Evolutionary conservation across 2,797 vertebrate species (phyloP).

Genomic region (Falco naumanni): DNA sequence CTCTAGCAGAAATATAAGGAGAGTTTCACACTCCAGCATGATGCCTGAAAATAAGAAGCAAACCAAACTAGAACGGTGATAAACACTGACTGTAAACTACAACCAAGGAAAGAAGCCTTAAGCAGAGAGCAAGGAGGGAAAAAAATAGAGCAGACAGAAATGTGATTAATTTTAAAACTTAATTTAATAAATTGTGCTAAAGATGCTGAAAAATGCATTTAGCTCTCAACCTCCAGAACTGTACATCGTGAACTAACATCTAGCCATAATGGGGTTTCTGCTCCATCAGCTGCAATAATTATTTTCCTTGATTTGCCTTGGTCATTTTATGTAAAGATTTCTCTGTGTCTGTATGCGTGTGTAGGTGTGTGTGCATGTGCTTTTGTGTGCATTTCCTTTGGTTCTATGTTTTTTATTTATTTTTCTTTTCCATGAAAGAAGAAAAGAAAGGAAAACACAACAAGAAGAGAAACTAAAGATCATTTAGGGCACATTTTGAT

Average conservation of each 20-base stretch:
- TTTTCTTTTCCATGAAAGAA: background rate
- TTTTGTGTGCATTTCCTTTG: background rate
- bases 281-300: constrained; percentile 79
- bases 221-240: constrained; percentile 58
- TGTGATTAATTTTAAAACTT: constrained; percentile 73
- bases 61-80: background rate
- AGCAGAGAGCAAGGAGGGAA: background rate
- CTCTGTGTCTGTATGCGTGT: background rate
- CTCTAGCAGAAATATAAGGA: background rate
- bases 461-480: background rate
- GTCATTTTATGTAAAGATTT: constrained; percentile 72
- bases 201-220: constrained; percentile 77
- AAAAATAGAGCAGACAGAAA: constrained; percentile 54
- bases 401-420: background rate
- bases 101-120: background rate
- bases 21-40: background rate
- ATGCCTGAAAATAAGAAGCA: background rate
- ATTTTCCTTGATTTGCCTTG: constrained; percentile 78
- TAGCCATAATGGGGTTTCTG: constrained; percentile 79
- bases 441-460: background rate
- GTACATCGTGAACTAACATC: constrained; percentile 68
- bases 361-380: background rate
- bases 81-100: background rate
- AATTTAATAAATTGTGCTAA: constrained; percentile 77
- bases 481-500: background rate